phyloP scores from a whole-genome alignment of 2,888 invertebrate genomes.

The Mimumesa dahlbomi region DNA sequence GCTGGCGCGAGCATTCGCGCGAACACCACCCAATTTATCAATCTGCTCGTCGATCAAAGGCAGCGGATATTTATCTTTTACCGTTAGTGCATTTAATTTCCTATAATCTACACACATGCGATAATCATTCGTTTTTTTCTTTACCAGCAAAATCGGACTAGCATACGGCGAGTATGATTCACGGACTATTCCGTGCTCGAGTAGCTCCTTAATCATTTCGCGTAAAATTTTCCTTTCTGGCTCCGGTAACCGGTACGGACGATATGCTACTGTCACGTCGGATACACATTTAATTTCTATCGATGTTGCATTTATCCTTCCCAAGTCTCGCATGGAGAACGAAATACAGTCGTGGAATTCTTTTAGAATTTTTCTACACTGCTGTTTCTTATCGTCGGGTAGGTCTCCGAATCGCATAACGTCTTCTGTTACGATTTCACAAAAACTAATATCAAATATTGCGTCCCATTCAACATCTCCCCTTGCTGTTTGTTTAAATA shows the following conservation, averaged over 20 bases:
- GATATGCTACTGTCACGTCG: conserved; percentile 4
- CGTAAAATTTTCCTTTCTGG: neutral
- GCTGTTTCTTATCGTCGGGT: neutral
- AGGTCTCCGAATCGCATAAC: neutral
- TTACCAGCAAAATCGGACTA: neutral
- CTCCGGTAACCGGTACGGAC: conserved; percentile 9
- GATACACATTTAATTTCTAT: neutral
- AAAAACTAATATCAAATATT: neutral
- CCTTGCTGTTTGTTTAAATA: neutral
- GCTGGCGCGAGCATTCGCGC: no score
- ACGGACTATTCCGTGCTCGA: neutral
- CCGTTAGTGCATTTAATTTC: no score
- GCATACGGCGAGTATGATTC: neutral
- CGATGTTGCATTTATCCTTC: neutral
- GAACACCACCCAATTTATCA: no score
- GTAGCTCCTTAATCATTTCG: neutral
- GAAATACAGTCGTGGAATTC: conserved; percentile 2
- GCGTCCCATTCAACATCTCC: no score
- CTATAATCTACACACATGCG: no score
- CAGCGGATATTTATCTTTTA: no score
- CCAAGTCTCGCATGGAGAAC: neutral
- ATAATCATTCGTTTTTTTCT: no score
- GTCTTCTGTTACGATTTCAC: neutral
- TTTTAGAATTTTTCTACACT: neutral
- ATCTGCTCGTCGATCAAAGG: no score